These are phyloP conservation scores for cattle (Bos taurus) DNA, from an alignment of 2,113 vertebrate genomes.

Conservation along the genomic window DNA sequence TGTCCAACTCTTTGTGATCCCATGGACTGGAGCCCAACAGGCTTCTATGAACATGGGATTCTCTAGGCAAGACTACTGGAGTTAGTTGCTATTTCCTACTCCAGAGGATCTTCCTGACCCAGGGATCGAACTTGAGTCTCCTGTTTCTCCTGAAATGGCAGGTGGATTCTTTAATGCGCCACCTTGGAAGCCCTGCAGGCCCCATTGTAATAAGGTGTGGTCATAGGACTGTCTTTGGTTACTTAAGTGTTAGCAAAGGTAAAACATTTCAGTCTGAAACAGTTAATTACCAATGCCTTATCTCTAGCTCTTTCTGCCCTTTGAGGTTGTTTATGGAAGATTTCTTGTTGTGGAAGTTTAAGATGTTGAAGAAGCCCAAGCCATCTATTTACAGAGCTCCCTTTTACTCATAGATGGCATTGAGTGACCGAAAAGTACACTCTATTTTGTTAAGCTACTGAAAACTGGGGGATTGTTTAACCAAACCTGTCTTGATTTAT, in stretches of 20 bases:
- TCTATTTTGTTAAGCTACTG: not conserved
- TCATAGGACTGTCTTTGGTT: not conserved
- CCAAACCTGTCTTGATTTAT: not conserved
- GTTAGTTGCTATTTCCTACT: not conserved
- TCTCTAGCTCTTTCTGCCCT: not conserved
- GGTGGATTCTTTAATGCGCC: not conserved
- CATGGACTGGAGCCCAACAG: not conserved
- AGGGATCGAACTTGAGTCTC: not conserved
- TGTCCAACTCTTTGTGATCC: not conserved
- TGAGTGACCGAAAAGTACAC: not conserved
- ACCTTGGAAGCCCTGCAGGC: not conserved
- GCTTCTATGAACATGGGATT: not conserved
- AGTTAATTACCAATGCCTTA: not conserved
- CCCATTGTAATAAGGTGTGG: not conserved
- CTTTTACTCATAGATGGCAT: not conserved
- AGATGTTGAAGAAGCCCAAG: not conserved
- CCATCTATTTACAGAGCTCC: not conserved
- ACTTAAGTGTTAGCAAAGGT: not conserved
- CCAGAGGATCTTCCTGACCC: not conserved
- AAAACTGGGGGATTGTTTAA: not conserved
- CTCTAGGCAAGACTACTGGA: not conserved
- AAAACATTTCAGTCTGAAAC: not conserved
- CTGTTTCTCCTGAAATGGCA: not conserved
- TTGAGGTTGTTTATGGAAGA: not conserved
- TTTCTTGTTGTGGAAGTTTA: not conserved